These are phyloP conservation scores for Dynastes maya DNA, from an alignment of 2,888 invertebrate species.

Conservation along the genomic window DNA sequence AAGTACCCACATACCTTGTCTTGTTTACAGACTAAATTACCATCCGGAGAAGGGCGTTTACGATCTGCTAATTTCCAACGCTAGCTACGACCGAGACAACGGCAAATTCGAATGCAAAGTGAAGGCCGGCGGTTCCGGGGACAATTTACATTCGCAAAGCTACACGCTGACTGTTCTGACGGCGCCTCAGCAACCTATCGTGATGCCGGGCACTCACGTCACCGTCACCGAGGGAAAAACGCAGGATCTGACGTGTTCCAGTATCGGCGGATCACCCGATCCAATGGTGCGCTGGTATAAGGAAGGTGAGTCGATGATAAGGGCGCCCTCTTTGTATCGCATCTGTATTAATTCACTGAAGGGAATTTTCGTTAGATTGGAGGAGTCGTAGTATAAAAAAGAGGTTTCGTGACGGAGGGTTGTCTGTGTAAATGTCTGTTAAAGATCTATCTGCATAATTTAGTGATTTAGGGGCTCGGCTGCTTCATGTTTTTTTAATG, in stretches of 20 bases:
- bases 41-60: conserved; percentile 87
- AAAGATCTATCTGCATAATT: conserved; percentile 42
- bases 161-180: conserved; percentile 90
- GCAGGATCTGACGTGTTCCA: conserved; percentile 85
- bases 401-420: conserved; percentile 6
- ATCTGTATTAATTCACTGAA: conserved; percentile 35
- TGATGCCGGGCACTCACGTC: conserved; percentile 83
- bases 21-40: conserved; percentile 78
- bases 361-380: conserved; percentile 33
- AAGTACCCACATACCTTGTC: conserved; percentile 47
- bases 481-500: conserved; percentile 7
- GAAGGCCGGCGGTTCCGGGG: conserved; percentile 87
- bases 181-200: conserved; percentile 85
- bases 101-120: conserved; percentile 93
- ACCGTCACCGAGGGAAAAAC: conserved; percentile 87
- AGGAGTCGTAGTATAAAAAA: conserved; percentile 24
- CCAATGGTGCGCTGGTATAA: conserved; percentile 91
- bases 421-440: conserved; percentile 22
- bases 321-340: conserved; percentile 22
- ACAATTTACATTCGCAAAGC: conserved; percentile 87
- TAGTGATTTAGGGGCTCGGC: conserved; percentile 24
- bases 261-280: conserved; percentile 91
- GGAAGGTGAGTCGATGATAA: conserved; percentile 70
- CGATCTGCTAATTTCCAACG: conserved; percentile 90
- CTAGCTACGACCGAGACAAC: conserved; percentile 92